Evolutionary conservation across 2,888 invertebrate species (phyloP).

Genomic region (Drosophila hamatofila): DNA sequence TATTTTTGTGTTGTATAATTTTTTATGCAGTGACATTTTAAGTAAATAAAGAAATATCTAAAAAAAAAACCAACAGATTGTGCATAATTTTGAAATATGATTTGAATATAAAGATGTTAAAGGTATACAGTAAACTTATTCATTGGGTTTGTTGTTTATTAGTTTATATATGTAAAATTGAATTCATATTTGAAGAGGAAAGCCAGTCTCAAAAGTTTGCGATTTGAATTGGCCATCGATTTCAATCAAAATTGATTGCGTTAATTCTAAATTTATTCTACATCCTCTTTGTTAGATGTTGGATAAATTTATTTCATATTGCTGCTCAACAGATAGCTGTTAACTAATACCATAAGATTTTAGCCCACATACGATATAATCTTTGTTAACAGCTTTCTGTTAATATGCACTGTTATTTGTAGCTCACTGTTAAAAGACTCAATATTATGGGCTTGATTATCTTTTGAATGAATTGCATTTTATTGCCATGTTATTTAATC

Average conservation of each 20-base stretch:
- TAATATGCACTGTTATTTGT: no score
- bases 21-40: constrained; percentile 75
- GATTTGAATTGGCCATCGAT: background rate
- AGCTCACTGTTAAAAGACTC: no score
- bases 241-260: background rate
- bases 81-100: background rate
- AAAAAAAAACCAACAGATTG: constrained; percentile 15
- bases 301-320: no score
- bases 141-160: background rate
- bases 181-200: no score
- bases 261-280: background rate
- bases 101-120: background rate
- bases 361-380: no score
- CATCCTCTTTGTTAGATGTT: no score
- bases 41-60: constrained; percentile 71
- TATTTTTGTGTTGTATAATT: constrained; percentile 78
- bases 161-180: no score
- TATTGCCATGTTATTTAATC: no score
- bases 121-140: background rate
- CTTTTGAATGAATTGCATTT: no score
- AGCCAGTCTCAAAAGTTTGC: background rate
- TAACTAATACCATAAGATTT: background rate
- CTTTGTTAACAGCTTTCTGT: no score
- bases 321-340: background rate
- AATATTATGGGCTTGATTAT: no score